Conservation (phyloP, 2,113 vertebrate genomes). For the Andinoacara biseriatus region DNA sequence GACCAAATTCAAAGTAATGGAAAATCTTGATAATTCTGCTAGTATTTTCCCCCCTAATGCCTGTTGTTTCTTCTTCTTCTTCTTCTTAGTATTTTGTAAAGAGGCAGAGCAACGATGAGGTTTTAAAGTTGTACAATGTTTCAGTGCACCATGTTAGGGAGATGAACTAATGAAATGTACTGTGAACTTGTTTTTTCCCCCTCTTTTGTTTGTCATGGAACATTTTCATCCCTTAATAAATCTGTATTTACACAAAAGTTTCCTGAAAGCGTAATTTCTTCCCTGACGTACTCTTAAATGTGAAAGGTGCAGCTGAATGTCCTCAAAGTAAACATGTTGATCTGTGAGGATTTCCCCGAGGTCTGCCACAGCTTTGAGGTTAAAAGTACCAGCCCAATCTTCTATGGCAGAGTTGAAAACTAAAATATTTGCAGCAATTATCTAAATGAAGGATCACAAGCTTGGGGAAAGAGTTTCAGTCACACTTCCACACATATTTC, state of each 20-base stretch:
- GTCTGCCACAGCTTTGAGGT: conserved; percentile 43
- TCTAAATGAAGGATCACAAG: conserved; percentile 41
- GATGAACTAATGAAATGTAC: conserved; percentile 65
- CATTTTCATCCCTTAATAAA: conserved; percentile 79
- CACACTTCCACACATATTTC: conserved; percentile 5
- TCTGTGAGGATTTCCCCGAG: conserved; percentile 40
- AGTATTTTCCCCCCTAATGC: not conserved
- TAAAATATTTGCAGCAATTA: conserved; percentile 64
- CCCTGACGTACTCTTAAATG: conserved; percentile 24
- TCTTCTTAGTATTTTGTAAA: conserved; percentile 61
- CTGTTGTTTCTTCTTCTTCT: not conserved
- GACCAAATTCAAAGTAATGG: conserved; percentile 24
- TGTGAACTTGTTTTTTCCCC: conserved; percentile 70
- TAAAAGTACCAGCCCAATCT: conserved; percentile 32
- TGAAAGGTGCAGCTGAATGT: conserved; percentile 43
- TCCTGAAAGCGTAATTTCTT: conserved; percentile 38
- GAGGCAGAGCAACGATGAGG: conserved; percentile 34
- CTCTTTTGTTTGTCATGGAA: conserved; percentile 70
- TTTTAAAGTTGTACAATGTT: conserved; percentile 57
- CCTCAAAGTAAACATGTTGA: conserved; percentile 39
- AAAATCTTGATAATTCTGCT: conserved; percentile 16
- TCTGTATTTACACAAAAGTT: conserved; percentile 68
- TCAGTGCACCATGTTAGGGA: conserved; percentile 57
- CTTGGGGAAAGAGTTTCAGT: conserved; percentile 24
- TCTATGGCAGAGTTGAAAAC: conserved; percentile 24